A percentile compares a stretch with the other conserved stretches of the same genome.
These are phyloP conservation scores for Prolemur simus DNA, from an alignment of 2,113 vertebrate species.

Conservation along the genomic window DNA sequence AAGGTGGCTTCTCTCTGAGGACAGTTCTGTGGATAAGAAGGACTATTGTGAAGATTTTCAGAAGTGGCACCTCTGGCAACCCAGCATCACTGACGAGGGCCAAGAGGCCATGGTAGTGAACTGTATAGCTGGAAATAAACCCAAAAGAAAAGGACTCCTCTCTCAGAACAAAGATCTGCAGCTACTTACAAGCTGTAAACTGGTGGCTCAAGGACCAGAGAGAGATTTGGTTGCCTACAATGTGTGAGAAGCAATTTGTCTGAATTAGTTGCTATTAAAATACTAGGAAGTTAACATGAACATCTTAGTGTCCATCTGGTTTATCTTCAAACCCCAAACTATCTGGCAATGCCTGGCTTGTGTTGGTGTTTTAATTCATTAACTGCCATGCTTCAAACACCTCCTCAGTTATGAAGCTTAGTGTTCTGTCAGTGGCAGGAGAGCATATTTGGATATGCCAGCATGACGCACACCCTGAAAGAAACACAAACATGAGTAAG, in stretches of 20 bases:
- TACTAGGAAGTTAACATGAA: not conserved
- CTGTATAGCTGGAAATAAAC: not conserved
- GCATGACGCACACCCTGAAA: not conserved
- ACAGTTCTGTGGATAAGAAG: not conserved
- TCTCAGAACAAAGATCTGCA: not conserved
- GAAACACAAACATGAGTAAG: conserved; percentile 65
- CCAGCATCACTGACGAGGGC: not conserved
- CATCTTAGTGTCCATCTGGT: not conserved
- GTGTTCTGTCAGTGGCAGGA: conserved; percentile 60
- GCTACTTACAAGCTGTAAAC: not conserved
- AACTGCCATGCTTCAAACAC: conserved; percentile 72
- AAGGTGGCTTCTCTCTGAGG: not conserved
- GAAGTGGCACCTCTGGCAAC: not conserved
- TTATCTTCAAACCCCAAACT: not conserved
- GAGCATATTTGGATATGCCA: conserved; percentile 55
- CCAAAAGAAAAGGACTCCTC: not conserved
- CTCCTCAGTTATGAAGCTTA: conserved; percentile 65
- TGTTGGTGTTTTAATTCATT: conserved; percentile 54
- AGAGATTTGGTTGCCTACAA: not conserved
- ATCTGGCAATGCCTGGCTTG: not conserved
- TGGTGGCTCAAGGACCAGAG: not conserved
- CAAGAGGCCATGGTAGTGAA: not conserved
- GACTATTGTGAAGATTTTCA: not conserved
- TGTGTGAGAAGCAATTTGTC: not conserved
- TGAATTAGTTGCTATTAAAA: not conserved